Base-by-base conservation (phyloP, 2,797 vertebrate genomes). In the Microhierax caerulescens region DNA sequence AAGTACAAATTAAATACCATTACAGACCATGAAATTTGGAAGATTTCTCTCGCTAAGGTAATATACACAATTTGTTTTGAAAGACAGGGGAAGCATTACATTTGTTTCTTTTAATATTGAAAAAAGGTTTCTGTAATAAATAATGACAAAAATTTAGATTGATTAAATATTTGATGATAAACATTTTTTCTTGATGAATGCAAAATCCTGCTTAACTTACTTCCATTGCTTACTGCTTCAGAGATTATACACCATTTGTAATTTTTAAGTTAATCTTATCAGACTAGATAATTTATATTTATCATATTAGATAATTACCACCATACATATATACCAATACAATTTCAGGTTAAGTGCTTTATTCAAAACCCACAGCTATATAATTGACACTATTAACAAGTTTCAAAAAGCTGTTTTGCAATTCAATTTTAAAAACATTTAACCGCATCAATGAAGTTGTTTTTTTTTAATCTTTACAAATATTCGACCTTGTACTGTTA, bases 241-340 rank as follows among this genome's bases (percentile, higher is more conserved):
- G 41, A 88, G 50, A 57, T 13, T 27, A 23, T 15, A n/a, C 20
- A 13, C 30, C 73, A 57, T 27, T 68, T 65, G 57, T 54, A 68
- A 69, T 84, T 78, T 74, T 90, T 54, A 85, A 94, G 87, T 85
- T 89, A 68, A 93, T 85, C 77, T 85, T 63, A 59, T 64, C 88
- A 80, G n/a, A n/a, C n/a, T n/a, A n/a, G n/a, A n/a, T n/a, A n/a
- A n/a, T n/a, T n/a, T n/a, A n/a, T n/a, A n/a, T n/a, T n/a, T n/a
- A n/a, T n/a, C n/a, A n/a, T n/a, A n/a, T n/a, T n/a, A n/a, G n/a
- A n/a, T 59, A 90, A 95, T 90, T 91, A 75, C 63, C 53, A 59
- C 70, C 68, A 95, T 70, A 68, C 81, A 79, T 37, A 59, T 60
- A 37, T 0, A 85, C 65, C 30, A 7, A 54, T 23, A 36, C 37